phyloP scores from a whole-genome alignment of 92 coral and sea anemone genomes.

The Epizoanthus illoricatus region DNA sequence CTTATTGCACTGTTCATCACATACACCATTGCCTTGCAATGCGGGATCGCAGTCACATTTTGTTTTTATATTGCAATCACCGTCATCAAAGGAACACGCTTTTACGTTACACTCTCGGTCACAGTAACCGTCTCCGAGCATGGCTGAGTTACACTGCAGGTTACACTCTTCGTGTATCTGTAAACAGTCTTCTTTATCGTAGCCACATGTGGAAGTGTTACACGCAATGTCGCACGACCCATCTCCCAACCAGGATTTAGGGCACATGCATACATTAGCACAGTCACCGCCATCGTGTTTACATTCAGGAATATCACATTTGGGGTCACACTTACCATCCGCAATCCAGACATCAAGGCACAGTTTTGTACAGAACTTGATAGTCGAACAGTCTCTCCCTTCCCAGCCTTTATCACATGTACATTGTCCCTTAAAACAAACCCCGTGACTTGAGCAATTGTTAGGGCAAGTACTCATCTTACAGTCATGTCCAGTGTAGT shows the following conservation, averaged over 20 bases:
- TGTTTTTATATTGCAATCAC: conserved; percentile 42
- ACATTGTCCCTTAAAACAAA: conserved; percentile 53
- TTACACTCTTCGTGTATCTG: conserved; percentile 37
- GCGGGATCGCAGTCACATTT: conserved; percentile 32
- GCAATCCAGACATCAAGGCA: conserved; percentile 66
- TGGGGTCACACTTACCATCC: conserved; percentile 59
- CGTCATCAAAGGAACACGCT: conserved; percentile 45
- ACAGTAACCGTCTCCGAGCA: conserved; percentile 66
- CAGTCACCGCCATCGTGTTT: conserved; percentile 58
- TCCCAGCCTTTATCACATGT: conserved; percentile 62
- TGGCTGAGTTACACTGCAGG: conserved; percentile 42
- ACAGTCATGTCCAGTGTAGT: conserved; percentile 52
- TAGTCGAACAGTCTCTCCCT: conserved; percentile 61
- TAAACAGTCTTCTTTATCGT: conserved; percentile 62
- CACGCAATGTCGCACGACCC: conserved; percentile 60
- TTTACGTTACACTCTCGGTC: conserved; percentile 61
- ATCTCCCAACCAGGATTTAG: conserved; percentile 58
- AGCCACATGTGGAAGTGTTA: conserved; percentile 46
- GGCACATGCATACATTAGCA: conserved; percentile 50
- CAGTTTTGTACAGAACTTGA: conserved; percentile 48
- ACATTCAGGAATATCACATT: conserved; percentile 47
- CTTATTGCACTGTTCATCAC: conserved; percentile 50
- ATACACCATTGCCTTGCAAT: conserved; percentile 56
- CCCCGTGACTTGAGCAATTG: conserved; percentile 63
- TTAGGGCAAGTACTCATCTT: conserved; percentile 52